Evolutionary conservation across 2,888 invertebrate genomes (phyloP).

Genomic region (Campaea margaritaria): DNA sequence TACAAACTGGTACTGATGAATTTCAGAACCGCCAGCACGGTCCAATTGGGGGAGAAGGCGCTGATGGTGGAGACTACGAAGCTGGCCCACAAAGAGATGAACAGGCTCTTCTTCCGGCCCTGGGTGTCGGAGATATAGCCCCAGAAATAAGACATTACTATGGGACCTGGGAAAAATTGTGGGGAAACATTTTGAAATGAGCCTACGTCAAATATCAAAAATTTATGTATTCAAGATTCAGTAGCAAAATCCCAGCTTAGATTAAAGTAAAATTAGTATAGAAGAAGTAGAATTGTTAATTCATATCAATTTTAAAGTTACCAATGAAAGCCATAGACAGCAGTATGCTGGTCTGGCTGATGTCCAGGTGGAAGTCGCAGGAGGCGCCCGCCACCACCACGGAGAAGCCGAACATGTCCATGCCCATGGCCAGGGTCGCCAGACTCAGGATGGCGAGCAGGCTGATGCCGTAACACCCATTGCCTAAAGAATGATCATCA

Average conservation of each 20-base stretch:
- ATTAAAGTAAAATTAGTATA: no score
- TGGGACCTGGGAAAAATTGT: not conserved
- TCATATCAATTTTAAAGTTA: no score
- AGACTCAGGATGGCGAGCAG: constrained; percentile 49
- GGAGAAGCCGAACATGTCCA: constrained; percentile 61
- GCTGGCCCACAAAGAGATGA: constrained; percentile 49
- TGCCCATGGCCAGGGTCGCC: constrained; percentile 46
- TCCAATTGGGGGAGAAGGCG: constrained; percentile 59
- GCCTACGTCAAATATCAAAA: no score
- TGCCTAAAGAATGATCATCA: constrained; percentile 33
- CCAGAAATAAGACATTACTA: constrained; percentile 58
- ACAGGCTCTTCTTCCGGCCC: constrained; percentile 52
- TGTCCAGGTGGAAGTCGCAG: constrained; percentile 58
- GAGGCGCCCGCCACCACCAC: constrained; percentile 49
- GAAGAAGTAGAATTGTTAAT: no score
- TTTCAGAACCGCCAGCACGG: constrained; percentile 53
- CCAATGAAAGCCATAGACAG: constrained; percentile 33
- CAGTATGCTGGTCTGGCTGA: constrained; percentile 79
- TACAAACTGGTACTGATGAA: constrained; percentile 56
- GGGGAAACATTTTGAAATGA: no score
- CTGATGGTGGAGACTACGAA: constrained; percentile 50
- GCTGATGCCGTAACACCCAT: constrained; percentile 46
- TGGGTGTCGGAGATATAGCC: constrained; percentile 63
- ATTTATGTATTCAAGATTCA: no score
- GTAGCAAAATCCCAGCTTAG: no score